These are phyloP conservation scores for Schizotus pectinicornis DNA, from an alignment of 2,888 invertebrate genomes.

Conservation along the genomic window DNA sequence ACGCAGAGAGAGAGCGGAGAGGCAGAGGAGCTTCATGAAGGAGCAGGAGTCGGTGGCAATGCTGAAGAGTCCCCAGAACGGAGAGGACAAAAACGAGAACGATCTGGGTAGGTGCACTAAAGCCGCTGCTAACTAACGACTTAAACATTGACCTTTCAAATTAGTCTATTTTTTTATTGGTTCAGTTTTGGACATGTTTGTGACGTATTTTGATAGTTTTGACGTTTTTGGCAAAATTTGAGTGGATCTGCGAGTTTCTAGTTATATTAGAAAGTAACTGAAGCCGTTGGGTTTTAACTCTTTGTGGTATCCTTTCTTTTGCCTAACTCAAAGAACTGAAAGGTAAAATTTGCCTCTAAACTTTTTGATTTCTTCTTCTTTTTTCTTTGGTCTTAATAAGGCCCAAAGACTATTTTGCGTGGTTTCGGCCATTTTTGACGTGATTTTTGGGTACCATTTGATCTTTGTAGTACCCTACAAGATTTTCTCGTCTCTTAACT, in stretches of 20 bases:
- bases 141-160: neutral
- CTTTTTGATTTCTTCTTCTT: neutral
- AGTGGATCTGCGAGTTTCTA: too few relatives aligned
- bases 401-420: too few relatives aligned
- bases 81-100: constrained; percentile 46
- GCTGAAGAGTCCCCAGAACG: constrained; percentile 56
- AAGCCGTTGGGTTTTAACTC: too few relatives aligned
- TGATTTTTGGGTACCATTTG: neutral
- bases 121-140: neutral
- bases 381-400: too few relatives aligned
- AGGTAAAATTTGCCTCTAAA: neutral
- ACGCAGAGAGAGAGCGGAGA: constrained; percentile 81
- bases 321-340: too few relatives aligned
- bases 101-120: constrained; percentile 46
- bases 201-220: neutral
- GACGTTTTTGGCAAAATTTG: neutral
- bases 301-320: too few relatives aligned
- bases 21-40: constrained; percentile 83
- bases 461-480: too few relatives aligned
- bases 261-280: too few relatives aligned
- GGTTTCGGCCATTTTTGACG: neutral
- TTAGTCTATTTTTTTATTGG: neutral
- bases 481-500: too few relatives aligned
- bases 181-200: too few relatives aligned
- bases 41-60: constrained; percentile 73